Conservation (phyloP, 2,113 vertebrate species). For the Zapus hudsonius region DNA sequence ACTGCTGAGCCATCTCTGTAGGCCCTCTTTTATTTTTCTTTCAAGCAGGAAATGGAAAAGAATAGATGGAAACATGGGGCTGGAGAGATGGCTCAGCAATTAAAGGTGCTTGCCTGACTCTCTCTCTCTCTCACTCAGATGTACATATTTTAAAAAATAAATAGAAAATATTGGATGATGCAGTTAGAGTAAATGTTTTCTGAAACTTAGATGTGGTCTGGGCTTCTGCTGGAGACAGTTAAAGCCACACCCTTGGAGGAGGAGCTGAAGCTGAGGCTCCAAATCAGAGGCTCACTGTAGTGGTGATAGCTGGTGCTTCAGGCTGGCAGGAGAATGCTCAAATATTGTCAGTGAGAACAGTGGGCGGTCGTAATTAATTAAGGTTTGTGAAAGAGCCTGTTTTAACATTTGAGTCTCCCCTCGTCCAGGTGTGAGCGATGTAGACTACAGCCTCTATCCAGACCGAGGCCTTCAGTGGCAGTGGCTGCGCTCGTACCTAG, state of each 20-base stretch:
- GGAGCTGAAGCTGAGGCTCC: neutral
- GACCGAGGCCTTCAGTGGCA: slow-evolving; percentile 90
- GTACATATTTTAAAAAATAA: neutral
- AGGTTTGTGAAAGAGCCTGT: neutral
- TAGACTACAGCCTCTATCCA: slow-evolving; percentile 97
- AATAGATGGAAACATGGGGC: too few species aligned
- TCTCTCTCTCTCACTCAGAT: too few species aligned
- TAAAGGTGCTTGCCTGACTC: too few species aligned
- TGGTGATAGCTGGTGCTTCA: neutral
- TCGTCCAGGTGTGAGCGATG: slow-evolving; percentile 93
- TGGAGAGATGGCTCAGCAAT: too few species aligned
- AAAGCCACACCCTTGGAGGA: neutral
- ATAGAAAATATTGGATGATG: neutral
- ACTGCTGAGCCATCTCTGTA: too few species aligned
- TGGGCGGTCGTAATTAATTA: too few species aligned
- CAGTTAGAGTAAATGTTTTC: slow-evolving; percentile 5
- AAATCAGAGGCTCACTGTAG: neutral
- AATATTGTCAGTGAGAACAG: too few species aligned
- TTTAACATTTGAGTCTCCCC: neutral
- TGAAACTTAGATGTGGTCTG: neutral
- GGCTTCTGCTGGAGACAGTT: neutral
- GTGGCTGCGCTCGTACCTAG: slow-evolving; percentile 96
- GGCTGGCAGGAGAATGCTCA: too few species aligned
- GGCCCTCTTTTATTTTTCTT: too few species aligned
- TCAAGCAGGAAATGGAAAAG: too few species aligned